phyloP scores from a whole-genome alignment of 2,113 vertebrate genomes.

The Prolemur simus region DNA sequence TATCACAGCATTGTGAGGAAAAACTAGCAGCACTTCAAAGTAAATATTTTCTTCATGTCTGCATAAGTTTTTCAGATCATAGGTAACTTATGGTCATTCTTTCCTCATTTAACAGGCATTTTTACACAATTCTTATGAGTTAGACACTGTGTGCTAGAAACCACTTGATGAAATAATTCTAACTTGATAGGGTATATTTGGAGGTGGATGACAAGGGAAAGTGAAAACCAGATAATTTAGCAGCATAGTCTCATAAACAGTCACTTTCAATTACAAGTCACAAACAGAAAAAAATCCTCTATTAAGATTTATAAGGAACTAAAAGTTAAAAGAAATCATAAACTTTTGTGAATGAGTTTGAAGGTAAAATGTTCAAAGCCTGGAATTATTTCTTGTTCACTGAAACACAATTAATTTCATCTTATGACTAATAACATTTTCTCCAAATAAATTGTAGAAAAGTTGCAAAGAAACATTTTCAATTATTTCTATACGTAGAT shows the following conservation, averaged over 20 bases:
- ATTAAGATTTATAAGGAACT: background rate
- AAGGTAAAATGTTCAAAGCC: background rate
- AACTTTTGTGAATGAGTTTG: background rate
- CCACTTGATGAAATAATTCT: background rate
- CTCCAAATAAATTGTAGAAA: conserved; percentile 1
- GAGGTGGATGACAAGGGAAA: background rate
- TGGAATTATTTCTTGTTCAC: background rate
- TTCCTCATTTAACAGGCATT: background rate
- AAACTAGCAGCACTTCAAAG: background rate
- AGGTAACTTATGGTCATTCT: background rate
- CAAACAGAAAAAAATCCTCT: background rate
- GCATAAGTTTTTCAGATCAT: background rate
- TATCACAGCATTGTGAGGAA: background rate
- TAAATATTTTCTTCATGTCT: background rate
- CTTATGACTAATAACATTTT: background rate
- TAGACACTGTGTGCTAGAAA: background rate
- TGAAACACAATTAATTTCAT: background rate
- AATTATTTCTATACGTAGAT: conserved; percentile 17
- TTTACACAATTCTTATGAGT: background rate
- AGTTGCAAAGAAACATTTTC: background rate
- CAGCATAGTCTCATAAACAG: background rate
- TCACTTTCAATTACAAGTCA: background rate
- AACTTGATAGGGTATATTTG: background rate
- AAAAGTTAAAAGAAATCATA: background rate
- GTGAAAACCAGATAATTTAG: background rate